Conservation (phyloP, 2,888 invertebrate species). For the Lepeophtheirus nordmannii region DNA sequence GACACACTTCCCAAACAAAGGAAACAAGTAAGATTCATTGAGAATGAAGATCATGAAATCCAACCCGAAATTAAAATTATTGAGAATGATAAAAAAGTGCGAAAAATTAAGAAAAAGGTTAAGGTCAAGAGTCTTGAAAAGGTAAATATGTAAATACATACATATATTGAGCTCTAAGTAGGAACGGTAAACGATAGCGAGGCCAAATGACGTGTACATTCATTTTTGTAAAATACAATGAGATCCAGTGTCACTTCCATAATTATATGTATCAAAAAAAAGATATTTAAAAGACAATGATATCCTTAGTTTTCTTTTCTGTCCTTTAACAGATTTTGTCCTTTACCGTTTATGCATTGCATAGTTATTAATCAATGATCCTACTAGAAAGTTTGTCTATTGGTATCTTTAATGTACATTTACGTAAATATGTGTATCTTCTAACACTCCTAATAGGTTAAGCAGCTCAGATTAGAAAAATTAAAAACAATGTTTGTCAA, state of each 20-base stretch:
- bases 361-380: too few relatives aligned
- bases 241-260: background rate
- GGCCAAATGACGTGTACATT: too few relatives aligned
- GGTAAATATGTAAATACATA: too few relatives aligned
- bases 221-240: background rate
- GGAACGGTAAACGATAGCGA: background rate
- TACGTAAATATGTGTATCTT: too few relatives aligned
- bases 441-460: background rate
- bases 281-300: too few relatives aligned
- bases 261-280: background rate
- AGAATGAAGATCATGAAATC: background rate
- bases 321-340: background rate
- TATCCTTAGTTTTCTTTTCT: too few relatives aligned
- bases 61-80: constrained; percentile 8
- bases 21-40: background rate
- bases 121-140: background rate
- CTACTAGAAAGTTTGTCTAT: too few relatives aligned
- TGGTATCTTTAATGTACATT: too few relatives aligned
- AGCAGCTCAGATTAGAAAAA: background rate
- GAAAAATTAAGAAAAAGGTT: background rate
- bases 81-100: constrained; percentile 1
- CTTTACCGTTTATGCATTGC: background rate
- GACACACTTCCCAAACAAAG: background rate
- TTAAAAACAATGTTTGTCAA: background rate
- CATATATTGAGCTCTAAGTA: background rate